Evolutionary conservation across 2,113 vertebrate species (phyloP).

Genomic region (Himantopus leucocephalus): DNA sequence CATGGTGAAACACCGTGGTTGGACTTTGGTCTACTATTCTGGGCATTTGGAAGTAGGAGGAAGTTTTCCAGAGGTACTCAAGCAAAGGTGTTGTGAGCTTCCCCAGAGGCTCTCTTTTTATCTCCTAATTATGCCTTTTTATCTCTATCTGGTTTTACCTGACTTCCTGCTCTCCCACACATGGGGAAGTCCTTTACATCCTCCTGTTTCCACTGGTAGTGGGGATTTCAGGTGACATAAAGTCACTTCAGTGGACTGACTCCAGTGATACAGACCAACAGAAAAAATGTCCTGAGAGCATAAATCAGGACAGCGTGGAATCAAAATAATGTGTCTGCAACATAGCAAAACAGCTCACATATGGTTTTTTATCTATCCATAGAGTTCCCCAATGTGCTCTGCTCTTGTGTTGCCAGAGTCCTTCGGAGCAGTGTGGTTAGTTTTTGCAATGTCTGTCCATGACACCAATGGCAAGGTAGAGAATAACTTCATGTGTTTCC

Average conservation of each 20-base stretch:
- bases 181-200: not conserved
- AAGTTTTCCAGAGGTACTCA: not conserved
- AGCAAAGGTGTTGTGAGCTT: not conserved
- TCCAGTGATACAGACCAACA: not conserved
- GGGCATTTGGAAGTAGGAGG: not conserved
- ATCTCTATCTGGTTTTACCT: not conserved
- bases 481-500: not conserved
- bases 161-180: not conserved
- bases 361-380: accelerated
- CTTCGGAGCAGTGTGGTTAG: not conserved
- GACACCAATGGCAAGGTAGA: not conserved
- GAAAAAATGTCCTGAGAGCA: not conserved
- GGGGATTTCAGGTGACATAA: not conserved
- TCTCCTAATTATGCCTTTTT: not conserved
- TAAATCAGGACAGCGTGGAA: not conserved
- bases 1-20: not conserved
- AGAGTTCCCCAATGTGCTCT: not conserved
- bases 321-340: not conserved
- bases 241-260: not conserved
- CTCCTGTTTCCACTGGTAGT: not conserved
- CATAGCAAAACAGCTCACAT: not conserved
- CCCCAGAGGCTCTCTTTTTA: not conserved
- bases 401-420: not conserved
- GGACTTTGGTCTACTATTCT: not conserved
- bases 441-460: not conserved